Evolutionary conservation across 2,797 vertebrate species (phyloP).

Genomic region (Scomberomorus guttatus): DNA sequence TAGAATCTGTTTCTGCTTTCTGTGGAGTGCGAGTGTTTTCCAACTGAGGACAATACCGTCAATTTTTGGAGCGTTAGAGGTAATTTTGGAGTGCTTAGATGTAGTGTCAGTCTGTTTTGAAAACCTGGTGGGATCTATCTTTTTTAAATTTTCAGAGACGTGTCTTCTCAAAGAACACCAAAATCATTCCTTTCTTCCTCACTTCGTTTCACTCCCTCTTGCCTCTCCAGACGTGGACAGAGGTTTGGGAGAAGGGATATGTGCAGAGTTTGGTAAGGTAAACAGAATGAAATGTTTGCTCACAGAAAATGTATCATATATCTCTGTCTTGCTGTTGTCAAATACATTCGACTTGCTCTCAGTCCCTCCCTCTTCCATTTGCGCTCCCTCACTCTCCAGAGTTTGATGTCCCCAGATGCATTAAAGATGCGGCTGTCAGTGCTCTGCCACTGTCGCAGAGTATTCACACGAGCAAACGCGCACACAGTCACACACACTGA

Average conservation of each 20-base stretch:
- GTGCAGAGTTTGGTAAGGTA: conserved; percentile 3
- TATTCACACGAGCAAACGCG: background rate
- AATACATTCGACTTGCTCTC: conserved; percentile 8
- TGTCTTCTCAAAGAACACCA: background rate
- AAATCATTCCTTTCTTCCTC: background rate
- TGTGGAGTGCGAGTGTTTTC: background rate
- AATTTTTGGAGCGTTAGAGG: background rate
- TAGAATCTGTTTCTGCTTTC: background rate
- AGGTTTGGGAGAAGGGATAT: background rate
- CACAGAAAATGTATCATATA: conserved; percentile 30
- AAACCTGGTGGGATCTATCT: too few species aligned
- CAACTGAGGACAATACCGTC: background rate
- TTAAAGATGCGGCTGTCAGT: background rate
- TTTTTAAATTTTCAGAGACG: background rate
- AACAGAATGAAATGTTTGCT: conserved; percentile 40
- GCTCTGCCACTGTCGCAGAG: background rate
- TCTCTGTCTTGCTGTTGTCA: conserved; percentile 15
- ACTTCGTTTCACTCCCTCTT: background rate
- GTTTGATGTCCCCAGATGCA: conserved; percentile 9
- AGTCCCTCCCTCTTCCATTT: conserved; percentile 1
- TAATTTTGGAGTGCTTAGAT: background rate
- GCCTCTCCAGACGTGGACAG: background rate
- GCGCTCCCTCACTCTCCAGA: background rate
- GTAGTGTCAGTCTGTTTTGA: background rate
- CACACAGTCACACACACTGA: background rate